Conservation (phyloP, 2,113 vertebrate species). For the Vidua chalybeata region DNA sequence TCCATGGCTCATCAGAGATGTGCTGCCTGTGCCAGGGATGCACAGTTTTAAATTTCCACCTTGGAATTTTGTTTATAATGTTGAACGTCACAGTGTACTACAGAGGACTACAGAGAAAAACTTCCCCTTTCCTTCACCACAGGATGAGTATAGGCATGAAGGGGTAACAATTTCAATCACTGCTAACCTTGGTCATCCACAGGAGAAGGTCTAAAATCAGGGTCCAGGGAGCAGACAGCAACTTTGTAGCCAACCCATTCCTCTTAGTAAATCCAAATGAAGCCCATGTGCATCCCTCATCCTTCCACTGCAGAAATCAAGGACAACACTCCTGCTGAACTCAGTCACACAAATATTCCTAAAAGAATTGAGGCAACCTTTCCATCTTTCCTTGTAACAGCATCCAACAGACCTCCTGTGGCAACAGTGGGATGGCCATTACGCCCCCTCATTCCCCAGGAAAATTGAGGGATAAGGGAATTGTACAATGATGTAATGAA, state of each 20-base stretch:
- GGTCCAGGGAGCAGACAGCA: neutral
- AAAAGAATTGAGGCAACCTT: neutral
- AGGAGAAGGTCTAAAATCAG: neutral
- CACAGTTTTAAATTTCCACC: neutral
- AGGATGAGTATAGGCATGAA: neutral
- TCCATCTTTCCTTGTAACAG: neutral
- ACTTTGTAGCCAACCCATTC: neutral
- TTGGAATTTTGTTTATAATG: neutral
- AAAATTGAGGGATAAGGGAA: neutral
- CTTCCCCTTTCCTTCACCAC: neutral
- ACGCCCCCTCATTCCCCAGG: neutral
- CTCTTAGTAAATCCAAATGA: neutral
- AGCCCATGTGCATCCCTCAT: neutral
- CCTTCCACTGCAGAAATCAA: neutral
- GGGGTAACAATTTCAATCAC: neutral
- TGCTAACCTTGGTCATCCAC: neutral
- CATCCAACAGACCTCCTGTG: slow-evolving; percentile 1
- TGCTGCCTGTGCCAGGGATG: neutral
- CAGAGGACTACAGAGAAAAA: neutral
- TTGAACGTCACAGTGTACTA: rapidly evolving
- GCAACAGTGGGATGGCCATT: neutral
- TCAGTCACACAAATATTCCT: neutral
- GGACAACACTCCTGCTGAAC: neutral
- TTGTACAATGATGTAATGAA: neutral
- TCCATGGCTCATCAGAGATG: neutral